These are phyloP conservation scores for Dryobota labecula DNA, from an alignment of 2,888 invertebrate species.

Conservation along the genomic window DNA sequence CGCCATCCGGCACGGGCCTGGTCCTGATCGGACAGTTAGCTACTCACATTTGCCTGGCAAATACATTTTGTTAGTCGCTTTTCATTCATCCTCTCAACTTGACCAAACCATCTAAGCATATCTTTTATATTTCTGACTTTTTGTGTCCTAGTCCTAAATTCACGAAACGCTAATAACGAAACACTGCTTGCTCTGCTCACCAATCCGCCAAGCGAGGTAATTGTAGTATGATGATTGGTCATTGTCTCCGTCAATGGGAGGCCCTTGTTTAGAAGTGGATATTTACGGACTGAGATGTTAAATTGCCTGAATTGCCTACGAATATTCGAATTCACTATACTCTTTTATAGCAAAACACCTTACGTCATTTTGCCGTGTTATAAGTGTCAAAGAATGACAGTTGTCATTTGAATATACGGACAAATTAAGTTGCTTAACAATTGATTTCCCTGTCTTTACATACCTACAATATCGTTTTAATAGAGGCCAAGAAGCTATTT, in stretches of 20 bases:
- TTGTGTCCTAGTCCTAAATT: neutral
- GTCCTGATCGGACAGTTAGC: no score
- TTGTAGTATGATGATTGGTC: slow-evolving; percentile 25
- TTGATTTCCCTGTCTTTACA: neutral
- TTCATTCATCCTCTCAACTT: neutral
- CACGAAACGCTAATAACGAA: slow-evolving; percentile 1
- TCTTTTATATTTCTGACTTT: neutral
- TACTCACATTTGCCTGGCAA: neutral
- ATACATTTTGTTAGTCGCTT: neutral
- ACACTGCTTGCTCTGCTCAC: neutral
- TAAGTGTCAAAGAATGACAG: neutral
- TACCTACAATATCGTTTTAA: neutral
- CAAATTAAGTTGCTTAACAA: neutral
- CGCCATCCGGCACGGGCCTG: no score
- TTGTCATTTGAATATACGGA: neutral
- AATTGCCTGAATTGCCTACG: slow-evolving; percentile 6
- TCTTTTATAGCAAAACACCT: neutral
- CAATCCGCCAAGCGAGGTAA: slow-evolving; percentile 1
- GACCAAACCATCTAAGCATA: neutral
- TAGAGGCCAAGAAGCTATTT: neutral
- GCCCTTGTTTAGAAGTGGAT: neutral
- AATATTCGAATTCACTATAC: slow-evolving; percentile 20
- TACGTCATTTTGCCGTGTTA: neutral
- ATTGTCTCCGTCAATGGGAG: slow-evolving; percentile 18
- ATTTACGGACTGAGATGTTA: neutral